Conservation (phyloP, 2,888 invertebrate genomes). For the Glaucopsyche alexis region DNA sequence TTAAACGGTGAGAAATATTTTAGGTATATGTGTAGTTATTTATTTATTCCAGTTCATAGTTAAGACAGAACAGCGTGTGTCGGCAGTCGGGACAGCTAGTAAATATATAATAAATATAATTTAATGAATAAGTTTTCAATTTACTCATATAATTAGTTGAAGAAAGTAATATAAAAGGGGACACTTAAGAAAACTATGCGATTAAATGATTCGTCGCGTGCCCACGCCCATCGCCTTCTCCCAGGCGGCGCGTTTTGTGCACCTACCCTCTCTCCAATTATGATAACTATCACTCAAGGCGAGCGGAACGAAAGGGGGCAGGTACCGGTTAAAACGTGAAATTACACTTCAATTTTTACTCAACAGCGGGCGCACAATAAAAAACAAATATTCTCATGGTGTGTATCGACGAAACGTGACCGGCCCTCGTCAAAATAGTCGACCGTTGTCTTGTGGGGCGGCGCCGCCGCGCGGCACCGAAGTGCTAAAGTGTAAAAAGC, state of each 20-base stretch:
- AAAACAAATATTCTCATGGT: conserved; percentile 80
- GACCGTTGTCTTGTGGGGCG: conserved; percentile 74
- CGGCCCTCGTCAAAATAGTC: conserved; percentile 79
- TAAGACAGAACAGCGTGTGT: too few relatives aligned
- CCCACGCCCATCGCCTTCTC: conserved; percentile 62
- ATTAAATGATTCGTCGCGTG: conserved; percentile 53
- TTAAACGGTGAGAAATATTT: too few relatives aligned
- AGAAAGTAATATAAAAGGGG: not conserved
- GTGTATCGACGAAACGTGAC: conserved; percentile 79
- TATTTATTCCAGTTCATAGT: too few relatives aligned
- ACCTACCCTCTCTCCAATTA: conserved; percentile 78
- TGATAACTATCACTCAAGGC: conserved; percentile 79
- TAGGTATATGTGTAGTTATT: too few relatives aligned
- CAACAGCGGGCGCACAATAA: conserved; percentile 73
- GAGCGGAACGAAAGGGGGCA: conserved; percentile 80
- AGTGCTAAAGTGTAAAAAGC: conserved; percentile 79
- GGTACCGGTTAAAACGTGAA: conserved; percentile 78
- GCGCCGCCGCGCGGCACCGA: conserved; percentile 64
- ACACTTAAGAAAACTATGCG: conserved; percentile 31
- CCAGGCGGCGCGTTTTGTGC: conserved; percentile 62
- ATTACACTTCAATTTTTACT: conserved; percentile 79
- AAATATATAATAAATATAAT: too few relatives aligned
- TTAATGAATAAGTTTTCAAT: too few relatives aligned
- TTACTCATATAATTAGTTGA: not conserved
- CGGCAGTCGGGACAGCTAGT: too few relatives aligned